A percentile compares a stretch with the other conserved stretches of the same genome.
Conservation (phyloP, 1,140 invertebrate genomes). For the Trialeurodes vaporariorum region DNA sequence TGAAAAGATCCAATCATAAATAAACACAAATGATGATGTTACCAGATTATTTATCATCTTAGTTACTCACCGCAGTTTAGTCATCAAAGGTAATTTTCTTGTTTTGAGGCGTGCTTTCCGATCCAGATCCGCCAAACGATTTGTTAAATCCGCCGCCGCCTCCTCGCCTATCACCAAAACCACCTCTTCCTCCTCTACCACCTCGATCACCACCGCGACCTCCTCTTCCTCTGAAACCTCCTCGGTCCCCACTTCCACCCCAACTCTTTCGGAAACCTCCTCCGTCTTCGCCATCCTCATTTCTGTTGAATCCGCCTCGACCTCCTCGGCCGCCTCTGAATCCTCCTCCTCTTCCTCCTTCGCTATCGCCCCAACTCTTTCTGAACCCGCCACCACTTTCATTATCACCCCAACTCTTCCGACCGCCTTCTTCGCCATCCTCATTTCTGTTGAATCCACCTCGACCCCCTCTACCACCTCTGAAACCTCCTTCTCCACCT, state of each 20-base stretch:
- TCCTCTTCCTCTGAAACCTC: slow-evolving; percentile 31
- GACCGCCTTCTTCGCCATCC: too few species aligned
- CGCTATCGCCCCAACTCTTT: slow-evolving; percentile 28
- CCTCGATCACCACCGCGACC: slow-evolving; percentile 32
- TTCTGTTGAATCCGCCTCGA: slow-evolving; percentile 27
- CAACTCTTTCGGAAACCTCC: slow-evolving; percentile 22
- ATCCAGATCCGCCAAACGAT: slow-evolving; percentile 45
- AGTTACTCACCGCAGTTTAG: too few species aligned
- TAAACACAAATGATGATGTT: too few species aligned
- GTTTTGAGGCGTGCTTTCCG: slow-evolving; percentile 46
- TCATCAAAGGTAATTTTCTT: slow-evolving; percentile 80
- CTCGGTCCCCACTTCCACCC: slow-evolving; percentile 25
- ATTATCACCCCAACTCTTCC: too few species aligned
- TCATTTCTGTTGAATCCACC: too few species aligned
- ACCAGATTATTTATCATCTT: too few species aligned
- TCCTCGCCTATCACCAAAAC: slow-evolving; percentile 27
- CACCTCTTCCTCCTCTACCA: slow-evolving; percentile 30
- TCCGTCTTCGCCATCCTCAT: slow-evolving; percentile 28
- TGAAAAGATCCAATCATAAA: too few species aligned
- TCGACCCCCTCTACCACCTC: too few species aligned
- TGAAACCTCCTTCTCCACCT: too few species aligned
- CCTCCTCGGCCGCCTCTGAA: slow-evolving; percentile 41
- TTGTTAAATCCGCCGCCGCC: slow-evolving; percentile 38
- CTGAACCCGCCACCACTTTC: too few species aligned
- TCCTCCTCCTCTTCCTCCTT: slow-evolving; percentile 33